A percentile compares a stretch with the other conserved stretches of the same genome.
These are phyloP conservation scores for Bombus waltoni DNA, from an alignment of 1,140 invertebrate genomes.

Conservation along the genomic window DNA sequence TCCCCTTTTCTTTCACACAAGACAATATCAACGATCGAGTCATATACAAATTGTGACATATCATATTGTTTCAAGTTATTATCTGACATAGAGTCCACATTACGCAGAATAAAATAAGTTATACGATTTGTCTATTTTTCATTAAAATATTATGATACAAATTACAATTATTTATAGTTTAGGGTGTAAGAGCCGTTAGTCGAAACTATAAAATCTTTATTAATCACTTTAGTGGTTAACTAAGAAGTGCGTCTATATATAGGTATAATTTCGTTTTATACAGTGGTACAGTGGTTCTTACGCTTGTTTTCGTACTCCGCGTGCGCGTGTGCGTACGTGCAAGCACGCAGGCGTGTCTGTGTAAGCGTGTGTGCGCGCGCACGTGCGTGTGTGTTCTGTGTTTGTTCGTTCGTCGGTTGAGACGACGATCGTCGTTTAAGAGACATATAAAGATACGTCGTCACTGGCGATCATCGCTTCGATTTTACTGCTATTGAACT, in stretches of 20 bases:
- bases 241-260: constrained; percentile 52
- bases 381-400: accelerated
- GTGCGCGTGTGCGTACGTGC: not conserved
- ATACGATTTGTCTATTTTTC: constrained; percentile 74
- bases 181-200: constrained; percentile 77
- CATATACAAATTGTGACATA: constrained; percentile 65
- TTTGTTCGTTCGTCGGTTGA: not conserved
- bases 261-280: constrained; percentile 69
- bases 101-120: constrained; percentile 78
- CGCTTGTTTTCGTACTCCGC: constrained; percentile 48
- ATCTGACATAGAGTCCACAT: constrained; percentile 72
- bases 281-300: constrained; percentile 57
- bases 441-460: not conserved
- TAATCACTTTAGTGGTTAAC: constrained; percentile 43
- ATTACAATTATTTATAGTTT: constrained; percentile 78
- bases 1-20: not conserved
- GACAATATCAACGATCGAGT: constrained; percentile 52
- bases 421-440: constrained; percentile 39
- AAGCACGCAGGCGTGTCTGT: no score
- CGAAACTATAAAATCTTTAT: constrained; percentile 69
- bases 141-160: constrained; percentile 77
- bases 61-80: constrained; percentile 60
- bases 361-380: no score
- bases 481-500: not conserved
- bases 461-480: not conserved